Percentiles rank a stretch among this genome's conserved stretches.
These are phyloP conservation scores for Aspidiotus rigidus DNA, from an alignment of 2,888 invertebrate species.

Conservation along the genomic window DNA sequence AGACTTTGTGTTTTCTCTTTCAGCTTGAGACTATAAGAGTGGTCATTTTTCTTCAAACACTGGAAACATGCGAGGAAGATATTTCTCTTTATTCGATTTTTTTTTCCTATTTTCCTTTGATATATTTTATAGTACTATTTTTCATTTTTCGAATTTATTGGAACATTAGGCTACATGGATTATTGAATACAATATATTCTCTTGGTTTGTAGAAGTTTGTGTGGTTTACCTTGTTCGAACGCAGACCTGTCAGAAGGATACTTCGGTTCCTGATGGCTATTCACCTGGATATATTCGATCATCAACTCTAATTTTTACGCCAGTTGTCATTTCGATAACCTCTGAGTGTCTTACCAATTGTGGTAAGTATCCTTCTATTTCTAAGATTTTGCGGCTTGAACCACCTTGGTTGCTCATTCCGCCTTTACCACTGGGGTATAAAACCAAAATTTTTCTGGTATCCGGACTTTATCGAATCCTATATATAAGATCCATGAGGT, in stretches of 20 bases:
- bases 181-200: too few species aligned
- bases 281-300: background rate
- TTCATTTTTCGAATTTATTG: too few species aligned
- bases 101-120: background rate
- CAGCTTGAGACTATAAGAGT: background rate
- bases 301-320: background rate
- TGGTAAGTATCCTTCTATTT: background rate
- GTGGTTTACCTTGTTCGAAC: background rate
- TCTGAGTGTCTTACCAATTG: background rate
- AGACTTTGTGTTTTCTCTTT: too few species aligned
- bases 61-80: too few species aligned
- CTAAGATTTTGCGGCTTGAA: background rate
- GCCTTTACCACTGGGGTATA: background rate
- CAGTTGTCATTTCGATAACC: background rate
- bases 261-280: background rate
- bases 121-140: too few species aligned
- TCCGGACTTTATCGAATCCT: too few species aligned
- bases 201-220: background rate
- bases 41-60: background rate
- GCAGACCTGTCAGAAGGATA: conserved; percentile 2
- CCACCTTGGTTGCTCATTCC: background rate
- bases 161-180: too few species aligned
- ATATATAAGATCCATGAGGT: too few species aligned
- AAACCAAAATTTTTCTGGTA: background rate
- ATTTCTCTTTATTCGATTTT: too few species aligned